Base-by-base conservation (phyloP, 37 sponge, comb jelly and placozoan genomes). In the Ephydatia muelleri region DNA sequence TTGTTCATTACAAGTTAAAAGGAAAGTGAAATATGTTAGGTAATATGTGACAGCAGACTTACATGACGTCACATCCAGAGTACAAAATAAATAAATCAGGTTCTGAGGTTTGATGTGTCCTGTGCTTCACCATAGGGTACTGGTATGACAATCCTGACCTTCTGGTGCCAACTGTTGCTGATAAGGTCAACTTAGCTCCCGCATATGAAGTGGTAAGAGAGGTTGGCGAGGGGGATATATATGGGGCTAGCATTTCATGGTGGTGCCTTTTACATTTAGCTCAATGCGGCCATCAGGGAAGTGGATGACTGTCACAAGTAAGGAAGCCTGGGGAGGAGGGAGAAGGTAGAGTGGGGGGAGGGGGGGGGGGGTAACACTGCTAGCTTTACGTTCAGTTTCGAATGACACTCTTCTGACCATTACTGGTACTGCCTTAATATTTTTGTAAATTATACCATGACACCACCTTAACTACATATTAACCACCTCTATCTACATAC, bases 201-300 rank as follows among this genome's bases (percentile, higher is more conserved):
- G 80, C 84, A 30, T 96, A 96, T 82, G 92, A 96, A 49, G 75
- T 74, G 71, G 83, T 96, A 78, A 84, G 86, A 31, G 0, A 36
- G 38, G 77, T 72, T 22, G 72, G 74, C 65, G 70, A 82, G 26
- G 21, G 5, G 32, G 43, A 0, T 31, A 0, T 26, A 27, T 3
- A 0, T 2, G 33, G 13, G 29, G 67, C 19, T 67, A 35, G 38
- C 67, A 30, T 79, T 14, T 70, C 73, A 4, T 19, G 5, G 22
- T 31, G 74, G 33, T 25, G 25, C 9, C 0, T 6, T 31, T 80
- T 23, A 47, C 34, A 11, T 57, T 0, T 33, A 91, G 92, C 28
- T 91, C 34, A 85, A 86, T 49, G 43, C 67, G 26, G 88, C 78
- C 32, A 79, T 91, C 25, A 79, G 92, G 65, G 83, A 91, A 35